Base-by-base conservation (phyloP, 2,113 vertebrate genomes). In the Lathamus discolor region DNA sequence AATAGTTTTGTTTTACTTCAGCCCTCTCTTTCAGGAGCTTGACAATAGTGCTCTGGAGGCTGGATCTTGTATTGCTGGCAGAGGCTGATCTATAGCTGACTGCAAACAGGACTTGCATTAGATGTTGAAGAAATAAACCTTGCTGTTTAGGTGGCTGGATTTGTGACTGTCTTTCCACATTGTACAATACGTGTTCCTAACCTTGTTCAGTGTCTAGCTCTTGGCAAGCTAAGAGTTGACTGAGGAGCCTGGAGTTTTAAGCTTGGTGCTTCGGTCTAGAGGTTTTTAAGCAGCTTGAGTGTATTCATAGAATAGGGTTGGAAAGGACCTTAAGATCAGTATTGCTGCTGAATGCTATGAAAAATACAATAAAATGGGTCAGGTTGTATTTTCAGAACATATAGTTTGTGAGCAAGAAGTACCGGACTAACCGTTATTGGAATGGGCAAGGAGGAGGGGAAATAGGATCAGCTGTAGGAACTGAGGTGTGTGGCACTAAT, bases 201-300 rank as follows among this genome's bases (percentile, higher is more conserved):
- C n/a, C 37, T 10, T 2, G 9, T 17, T 44, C 11, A 0, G 0
- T 1, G 11, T 13, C 31, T 2, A 1, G 35, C 31, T 27, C 35
- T 62, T 1, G 4, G 4, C 39, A 3, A 25, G 27, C 48, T 5
- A 5, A 6, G 18, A 27, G 54, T 2, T 39, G 43, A 74, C 17
- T 0, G 2, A 2, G 18, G 6, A 25, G 35, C n/a, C 62, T n/a
- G n/a, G 44, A 39, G 46, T 44, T 64, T 67, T 41, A 13, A 64
- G 11, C 13, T 19, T 0, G 2, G 48, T 37, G 10, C 10, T 51
- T 6, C 19, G 25, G 7, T 23, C 17, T 43, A 3, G 59, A 25
- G 59, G 31, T 15, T 27, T 83, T 44, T 18, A 31, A 61, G 74
- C 22, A 68, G 69, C 7, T 63, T 33, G 64, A 43, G 46, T 18